Conservation (phyloP, 2,888 invertebrate genomes). For the Melinaea marsaeus region DNA sequence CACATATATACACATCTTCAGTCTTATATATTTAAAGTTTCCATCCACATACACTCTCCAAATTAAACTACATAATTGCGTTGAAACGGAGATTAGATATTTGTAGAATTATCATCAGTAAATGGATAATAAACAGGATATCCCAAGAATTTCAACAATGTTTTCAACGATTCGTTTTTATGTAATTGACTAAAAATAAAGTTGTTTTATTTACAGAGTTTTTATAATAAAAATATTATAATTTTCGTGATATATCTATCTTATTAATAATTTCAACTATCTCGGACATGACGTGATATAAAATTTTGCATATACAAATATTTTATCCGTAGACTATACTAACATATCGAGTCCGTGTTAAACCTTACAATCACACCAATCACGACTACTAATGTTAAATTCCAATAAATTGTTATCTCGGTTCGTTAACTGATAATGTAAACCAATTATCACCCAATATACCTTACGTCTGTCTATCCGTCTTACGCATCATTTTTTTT, state of each 20-base stretch:
- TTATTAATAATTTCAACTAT: background rate
- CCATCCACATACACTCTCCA: background rate
- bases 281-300: background rate
- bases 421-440: conserved; percentile 46
- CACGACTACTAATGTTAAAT: conserved; percentile 37
- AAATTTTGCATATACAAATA: conserved; percentile 13
- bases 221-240: too few relatives aligned
- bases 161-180: conserved; percentile 38
- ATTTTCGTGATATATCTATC: too few relatives aligned
- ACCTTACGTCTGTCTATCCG: conserved; percentile 2
- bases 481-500: conserved; percentile 30
- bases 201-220: too few relatives aligned
- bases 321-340: conserved; percentile 11
- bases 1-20: conserved; percentile 34
- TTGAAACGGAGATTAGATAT: conserved; percentile 27
- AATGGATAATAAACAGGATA: conserved; percentile 52
- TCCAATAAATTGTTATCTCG: conserved; percentile 48
- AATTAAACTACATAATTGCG: conserved; percentile 3
- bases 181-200: too few relatives aligned
- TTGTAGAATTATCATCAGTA: conserved; percentile 54
- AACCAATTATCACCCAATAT: conserved; percentile 40
- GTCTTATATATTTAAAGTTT: background rate
- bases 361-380: conserved; percentile 45
- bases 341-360: conserved; percentile 28
- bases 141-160: conserved; percentile 59